Evolutionary conservation across 2,888 invertebrate species (phyloP), one percentile per base, ranked within the genome.

Genomic region (Chrysotoxum bicinctum): DNA sequence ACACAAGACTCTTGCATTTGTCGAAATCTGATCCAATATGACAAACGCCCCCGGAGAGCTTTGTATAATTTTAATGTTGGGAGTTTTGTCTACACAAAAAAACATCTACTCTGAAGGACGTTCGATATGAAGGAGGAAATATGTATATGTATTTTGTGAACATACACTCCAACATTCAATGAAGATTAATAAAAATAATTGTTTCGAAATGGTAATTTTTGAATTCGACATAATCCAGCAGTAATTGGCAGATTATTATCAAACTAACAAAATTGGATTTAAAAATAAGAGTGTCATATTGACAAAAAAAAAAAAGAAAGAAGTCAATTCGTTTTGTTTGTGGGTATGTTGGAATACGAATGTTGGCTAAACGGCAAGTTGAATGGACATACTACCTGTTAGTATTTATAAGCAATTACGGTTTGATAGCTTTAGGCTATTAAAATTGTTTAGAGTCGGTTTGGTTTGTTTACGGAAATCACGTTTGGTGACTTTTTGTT

Each of bases 181-280:
- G 50, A 60, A 35, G 54, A 48, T 66, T 45, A 35, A 54, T 56
- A 58, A 60, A 45, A 23, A 21, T 19, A 62, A 62, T 19, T 58
- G n/a, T 54, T 77, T 54, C 1, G 70, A 54, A 77, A 77, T 21
- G 70, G 30, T 48, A 48, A 45, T 60, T 52, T 74, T n/a, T 35
- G 9, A 37, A 30, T 21, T 48, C 10, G 56, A 54, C 69, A 74
- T 45, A 45, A 40, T 70, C 69, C 69, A 54, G 16, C 37, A 23
- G 43, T 64, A 75, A 75, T 75, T 70, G 70, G 32, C 50, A 37
- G 56, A 64, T 75, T 64, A 64, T 16, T 26, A 50, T 21, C 50
- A 10, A 32, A n/a, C 21, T 14, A 21, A 48, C 12, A 32, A 66
- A 40, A 62, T 66, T 50, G 7, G 26, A 43, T 23, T 62, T 43